Conservation (phyloP, 2,797 vertebrate genomes). For the Poecile montanus region DNA sequence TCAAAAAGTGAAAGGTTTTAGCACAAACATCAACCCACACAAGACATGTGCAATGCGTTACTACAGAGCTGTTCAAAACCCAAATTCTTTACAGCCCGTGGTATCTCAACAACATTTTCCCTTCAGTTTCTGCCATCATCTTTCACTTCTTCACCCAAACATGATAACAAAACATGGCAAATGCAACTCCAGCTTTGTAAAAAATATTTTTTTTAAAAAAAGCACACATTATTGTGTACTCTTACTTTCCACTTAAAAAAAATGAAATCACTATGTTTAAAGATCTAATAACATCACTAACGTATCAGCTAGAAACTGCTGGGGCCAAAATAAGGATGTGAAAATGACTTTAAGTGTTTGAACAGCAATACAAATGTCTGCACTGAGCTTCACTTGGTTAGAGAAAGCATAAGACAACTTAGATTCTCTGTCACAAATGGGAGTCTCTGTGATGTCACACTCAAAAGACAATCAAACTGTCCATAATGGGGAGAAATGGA, state of each 20-base stretch:
- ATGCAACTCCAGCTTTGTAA: neutral
- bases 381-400: neutral
- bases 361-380: neutral
- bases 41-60: neutral
- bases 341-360: neutral
- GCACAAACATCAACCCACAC: neutral
- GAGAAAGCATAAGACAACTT: neutral
- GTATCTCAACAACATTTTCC: neutral
- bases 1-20: conserved; percentile 48
- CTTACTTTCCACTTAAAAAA: neutral
- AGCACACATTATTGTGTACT: neutral
- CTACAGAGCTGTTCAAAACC: neutral
- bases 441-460: neutral
- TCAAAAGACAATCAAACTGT: neutral
- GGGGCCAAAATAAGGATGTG: neutral
- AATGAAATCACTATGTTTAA: neutral
- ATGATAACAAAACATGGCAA: neutral
- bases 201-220: no score
- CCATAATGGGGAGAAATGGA: neutral
- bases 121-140: neutral
- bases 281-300: neutral
- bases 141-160: neutral
- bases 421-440: neutral
- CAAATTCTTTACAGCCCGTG: neutral
- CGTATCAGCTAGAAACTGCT: neutral